Evolutionary conservation across 2,797 vertebrate genomes (phyloP).

Genomic region (Anabacerthia variegaticeps): DNA sequence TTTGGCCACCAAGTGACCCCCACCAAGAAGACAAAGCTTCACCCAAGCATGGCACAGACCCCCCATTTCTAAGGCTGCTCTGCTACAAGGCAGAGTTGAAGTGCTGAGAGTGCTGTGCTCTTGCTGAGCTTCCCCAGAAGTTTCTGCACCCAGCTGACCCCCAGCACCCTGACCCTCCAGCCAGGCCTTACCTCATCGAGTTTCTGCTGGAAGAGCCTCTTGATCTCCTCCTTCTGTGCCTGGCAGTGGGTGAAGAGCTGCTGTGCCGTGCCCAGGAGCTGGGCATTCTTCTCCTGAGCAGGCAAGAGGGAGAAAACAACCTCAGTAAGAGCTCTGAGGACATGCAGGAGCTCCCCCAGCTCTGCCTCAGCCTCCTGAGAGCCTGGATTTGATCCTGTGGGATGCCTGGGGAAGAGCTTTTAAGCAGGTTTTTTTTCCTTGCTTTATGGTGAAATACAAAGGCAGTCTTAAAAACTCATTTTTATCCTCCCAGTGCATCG

Average conservation of each 20-base stretch:
- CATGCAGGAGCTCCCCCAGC: background rate
- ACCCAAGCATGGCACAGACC: background rate
- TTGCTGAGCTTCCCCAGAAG: background rate
- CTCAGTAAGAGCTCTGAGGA: background rate
- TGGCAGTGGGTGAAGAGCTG: constrained; percentile 92
- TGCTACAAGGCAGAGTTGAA: background rate
- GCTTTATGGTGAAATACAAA: background rate
- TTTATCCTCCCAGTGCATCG: background rate
- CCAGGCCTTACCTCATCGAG: constrained; percentile 88
- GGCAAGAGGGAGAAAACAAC: background rate
- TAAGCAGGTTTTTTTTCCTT: background rate
- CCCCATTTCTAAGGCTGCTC: background rate
- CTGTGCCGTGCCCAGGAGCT: constrained; percentile 89
- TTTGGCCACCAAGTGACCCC: background rate
- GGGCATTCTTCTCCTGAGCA: constrained; percentile 88
- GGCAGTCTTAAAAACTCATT: background rate
- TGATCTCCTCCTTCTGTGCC: constrained; percentile 93
- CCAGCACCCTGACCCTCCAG: background rate
- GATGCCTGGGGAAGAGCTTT: background rate
- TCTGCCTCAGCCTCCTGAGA: background rate
- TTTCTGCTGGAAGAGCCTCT: constrained; percentile 93
- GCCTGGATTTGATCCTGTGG: background rate
- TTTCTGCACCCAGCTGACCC: background rate
- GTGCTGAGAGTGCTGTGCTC: background rate
- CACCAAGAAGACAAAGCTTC: background rate